These are phyloP conservation scores for Nicator chloris DNA, from an alignment of 2,113 vertebrate genomes.

Conservation along the genomic window DNA sequence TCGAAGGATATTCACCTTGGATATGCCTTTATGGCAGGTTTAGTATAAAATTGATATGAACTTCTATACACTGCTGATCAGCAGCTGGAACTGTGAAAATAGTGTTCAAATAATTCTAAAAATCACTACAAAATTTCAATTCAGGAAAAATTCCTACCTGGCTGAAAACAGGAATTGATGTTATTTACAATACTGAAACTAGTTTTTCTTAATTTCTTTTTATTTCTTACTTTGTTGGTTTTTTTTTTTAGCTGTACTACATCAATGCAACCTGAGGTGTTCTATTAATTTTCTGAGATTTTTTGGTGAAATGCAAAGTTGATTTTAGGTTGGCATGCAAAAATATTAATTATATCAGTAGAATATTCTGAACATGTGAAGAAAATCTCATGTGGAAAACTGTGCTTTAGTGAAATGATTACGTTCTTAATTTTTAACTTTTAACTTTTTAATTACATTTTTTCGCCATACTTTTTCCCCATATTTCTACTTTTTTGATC, in stretches of 20 bases:
- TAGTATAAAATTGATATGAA: background rate
- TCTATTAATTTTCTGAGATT: background rate
- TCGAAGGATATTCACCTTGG: background rate
- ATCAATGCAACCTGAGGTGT: background rate
- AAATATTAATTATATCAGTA: background rate
- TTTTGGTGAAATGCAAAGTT: background rate
- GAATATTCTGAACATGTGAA: background rate
- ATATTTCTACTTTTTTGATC: background rate
- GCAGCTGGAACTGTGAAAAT: background rate
- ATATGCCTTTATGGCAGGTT: background rate
- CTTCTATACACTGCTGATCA: background rate
- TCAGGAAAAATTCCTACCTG: background rate
- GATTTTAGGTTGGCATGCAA: background rate
- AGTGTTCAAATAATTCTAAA: background rate
- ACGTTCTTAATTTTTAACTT: background rate
- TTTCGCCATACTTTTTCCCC: no score
- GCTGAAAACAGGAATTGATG: background rate
- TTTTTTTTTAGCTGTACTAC: background rate
- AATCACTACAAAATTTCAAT: background rate
- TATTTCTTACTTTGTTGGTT: accelerated
- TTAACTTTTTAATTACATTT: background rate
- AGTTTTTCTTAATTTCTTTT: background rate
- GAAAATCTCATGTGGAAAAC: background rate
- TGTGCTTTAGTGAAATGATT: background rate
- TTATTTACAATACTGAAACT: background rate